Evolutionary conservation across 2,797 vertebrate species (phyloP), one percentile per base, ranked within the genome.

Genomic region (Lutjanus argentimaculatus): DNA sequence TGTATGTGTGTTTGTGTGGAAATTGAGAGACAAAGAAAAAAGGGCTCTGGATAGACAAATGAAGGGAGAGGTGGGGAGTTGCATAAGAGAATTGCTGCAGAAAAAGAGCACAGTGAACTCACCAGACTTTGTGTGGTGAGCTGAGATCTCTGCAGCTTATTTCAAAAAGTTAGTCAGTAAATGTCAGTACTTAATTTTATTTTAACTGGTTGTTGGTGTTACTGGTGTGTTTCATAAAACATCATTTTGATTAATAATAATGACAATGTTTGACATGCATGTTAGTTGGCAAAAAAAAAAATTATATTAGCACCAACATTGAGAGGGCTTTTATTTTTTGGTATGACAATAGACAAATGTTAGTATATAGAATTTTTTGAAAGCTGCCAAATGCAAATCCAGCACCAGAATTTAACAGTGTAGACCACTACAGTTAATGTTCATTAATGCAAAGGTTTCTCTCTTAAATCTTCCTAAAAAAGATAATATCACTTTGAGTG

Each of bases 361-460:
- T 48, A 52, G 51, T 63, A 40, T 14, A 8, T 10, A 21, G n/a
- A 42, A 9, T 49, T 83, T 67, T 3, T 30, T 17, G 3, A 21
- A 10, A 69, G 62, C 10, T 56, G 70, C 77, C 51, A 69, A 72
- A 68, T 67, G 40, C 4, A 12, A 21, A 61, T 75, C 14, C 22
- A 63, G 17, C 43, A 13, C 19, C 19, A 22, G 36, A 64, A 49
- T 11, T 25, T 1, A 62, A 36, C 46, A 40, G 7, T 14, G 42
- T 15, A 7, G 19, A 53, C 21, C 30, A 5, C 8, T 1, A 49
- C n/a, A 8, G 11, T 10, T n/a, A 53, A 2, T 15, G 13, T 65
- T 46, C 25, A 62, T 42, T 7, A 6, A 59, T 48, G 36, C 46
- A 40, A 43, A 49, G 4, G 2, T 36, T 48, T 30, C 21, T 68